These are phyloP conservation scores for Steinernema feltiae DNA, from an alignment of 1,140 invertebrate genomes.

Conservation along the genomic window DNA sequence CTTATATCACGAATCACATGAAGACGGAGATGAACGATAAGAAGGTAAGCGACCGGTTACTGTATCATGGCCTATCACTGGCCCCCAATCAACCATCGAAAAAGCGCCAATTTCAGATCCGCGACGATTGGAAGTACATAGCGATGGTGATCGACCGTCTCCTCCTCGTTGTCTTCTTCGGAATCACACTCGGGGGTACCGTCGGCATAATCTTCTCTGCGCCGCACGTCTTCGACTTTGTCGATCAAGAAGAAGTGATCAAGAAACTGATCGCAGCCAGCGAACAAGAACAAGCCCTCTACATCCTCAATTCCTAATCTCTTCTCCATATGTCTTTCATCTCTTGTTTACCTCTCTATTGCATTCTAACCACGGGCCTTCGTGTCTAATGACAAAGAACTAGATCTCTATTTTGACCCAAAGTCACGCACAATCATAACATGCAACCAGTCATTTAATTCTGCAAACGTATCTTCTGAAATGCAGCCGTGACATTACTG, in stretches of 20 bases:
- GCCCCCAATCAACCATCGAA: no score
- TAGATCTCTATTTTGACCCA: no score
- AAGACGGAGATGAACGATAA: conserved; percentile 67
- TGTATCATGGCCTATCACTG: no score
- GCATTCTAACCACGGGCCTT: no score
- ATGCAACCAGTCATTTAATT: no score
- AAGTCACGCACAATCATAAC: no score
- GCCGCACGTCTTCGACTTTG: conserved; percentile 96
- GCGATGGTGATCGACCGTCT: conserved; percentile 92
- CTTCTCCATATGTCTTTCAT: not conserved
- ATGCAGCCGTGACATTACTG: no score
- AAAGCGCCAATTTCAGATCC: conserved; percentile 68
- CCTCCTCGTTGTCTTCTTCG: conserved; percentile 91
- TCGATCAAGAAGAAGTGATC: conserved; percentile 92
- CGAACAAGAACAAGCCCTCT: not conserved
- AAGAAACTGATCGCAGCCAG: conserved; percentile 69
- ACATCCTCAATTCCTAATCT: conserved; percentile 11
- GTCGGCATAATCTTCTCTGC: conserved; percentile 96
- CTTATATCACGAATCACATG: conserved; percentile 61
- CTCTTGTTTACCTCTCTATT: no score
- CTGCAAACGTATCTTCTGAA: no score
- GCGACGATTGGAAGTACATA: conserved; percentile 99
- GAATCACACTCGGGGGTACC: conserved; percentile 86
- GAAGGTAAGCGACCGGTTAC: no score
- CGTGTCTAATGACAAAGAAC: no score